Conservation (phyloP, 2,797 vertebrate species). For the Etheostoma nigrum region DNA sequence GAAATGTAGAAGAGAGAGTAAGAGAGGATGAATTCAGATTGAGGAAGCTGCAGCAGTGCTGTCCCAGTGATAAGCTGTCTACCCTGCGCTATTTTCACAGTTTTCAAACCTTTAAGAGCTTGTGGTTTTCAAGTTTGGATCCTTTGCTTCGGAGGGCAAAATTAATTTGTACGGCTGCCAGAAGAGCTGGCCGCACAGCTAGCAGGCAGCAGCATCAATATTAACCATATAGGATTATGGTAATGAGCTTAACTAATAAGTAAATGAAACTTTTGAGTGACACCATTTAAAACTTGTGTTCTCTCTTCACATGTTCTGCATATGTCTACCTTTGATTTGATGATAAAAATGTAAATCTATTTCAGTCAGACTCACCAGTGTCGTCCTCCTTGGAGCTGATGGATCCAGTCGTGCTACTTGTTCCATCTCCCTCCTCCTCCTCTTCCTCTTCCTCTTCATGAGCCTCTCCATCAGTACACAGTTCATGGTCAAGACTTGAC, state of each 20-base stretch:
- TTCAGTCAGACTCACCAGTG: conserved; percentile 85
- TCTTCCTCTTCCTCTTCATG: conserved; percentile 65
- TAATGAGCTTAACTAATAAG: conserved; percentile 13
- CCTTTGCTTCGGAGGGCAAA: conserved; percentile 38
- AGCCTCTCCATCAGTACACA: conserved; percentile 74
- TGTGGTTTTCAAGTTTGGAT: conserved; percentile 57
- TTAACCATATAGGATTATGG: conserved; percentile 1
- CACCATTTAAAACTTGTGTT: not conserved
- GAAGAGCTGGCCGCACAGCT: conserved; percentile 37
- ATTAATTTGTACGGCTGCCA: conserved; percentile 52
- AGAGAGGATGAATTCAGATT: conserved; percentile 40
- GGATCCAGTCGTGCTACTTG: conserved; percentile 79
- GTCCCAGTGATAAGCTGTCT: conserved; percentile 66
- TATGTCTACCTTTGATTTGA: not conserved
- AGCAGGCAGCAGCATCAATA: conserved; percentile 24
- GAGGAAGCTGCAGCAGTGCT: conserved; percentile 61
- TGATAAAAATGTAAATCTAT: not conserved
- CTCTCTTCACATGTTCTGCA: not conserved
- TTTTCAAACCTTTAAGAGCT: conserved; percentile 59
- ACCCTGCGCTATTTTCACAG: conserved; percentile 54
- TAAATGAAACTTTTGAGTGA: conserved; percentile 14
- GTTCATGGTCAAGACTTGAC: conserved; percentile 60
- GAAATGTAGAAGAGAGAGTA: conserved; percentile 44
- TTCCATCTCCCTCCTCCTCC: conserved; percentile 76
- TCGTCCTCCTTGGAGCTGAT: conserved; percentile 84